Evolutionary conservation across 1,140 invertebrate genomes (phyloP).

Genomic region (Dinoponera quadriceps): DNA sequence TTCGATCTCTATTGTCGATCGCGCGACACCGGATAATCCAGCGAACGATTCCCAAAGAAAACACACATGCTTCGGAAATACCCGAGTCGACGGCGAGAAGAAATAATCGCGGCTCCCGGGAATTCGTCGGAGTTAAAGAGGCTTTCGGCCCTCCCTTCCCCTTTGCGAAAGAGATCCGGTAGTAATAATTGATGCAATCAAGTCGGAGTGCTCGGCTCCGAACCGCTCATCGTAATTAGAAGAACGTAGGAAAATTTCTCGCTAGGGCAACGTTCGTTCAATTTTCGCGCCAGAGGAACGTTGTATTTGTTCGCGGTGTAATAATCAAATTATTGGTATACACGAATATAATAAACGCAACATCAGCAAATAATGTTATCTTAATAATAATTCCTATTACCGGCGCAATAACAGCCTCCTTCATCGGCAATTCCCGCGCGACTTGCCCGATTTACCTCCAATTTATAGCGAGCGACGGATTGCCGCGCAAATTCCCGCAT

Average conservation of each 20-base stretch:
- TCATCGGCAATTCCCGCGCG: slow-evolving; percentile 11
- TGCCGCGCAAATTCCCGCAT: slow-evolving; percentile 44
- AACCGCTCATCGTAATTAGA: too few relatives aligned
- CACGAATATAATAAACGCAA: background rate
- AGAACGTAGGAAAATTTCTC: background rate
- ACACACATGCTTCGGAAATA: background rate
- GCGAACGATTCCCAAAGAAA: slow-evolving; percentile 12
- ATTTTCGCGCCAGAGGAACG: too few relatives aligned
- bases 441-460: slow-evolving; percentile 35
- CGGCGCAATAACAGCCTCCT: slow-evolving; percentile 8
- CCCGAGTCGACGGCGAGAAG: background rate
- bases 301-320: background rate
- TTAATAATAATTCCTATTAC: slow-evolving; percentile 5
- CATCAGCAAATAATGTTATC: background rate
- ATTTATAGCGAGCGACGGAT: slow-evolving; percentile 45
- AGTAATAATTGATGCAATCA: background rate
- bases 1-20: slow-evolving; percentile 34
- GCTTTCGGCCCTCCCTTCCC: background rate
- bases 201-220: background rate
- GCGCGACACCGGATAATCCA: slow-evolving; percentile 21
- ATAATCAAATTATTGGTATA: background rate
- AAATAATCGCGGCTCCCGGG: background rate
- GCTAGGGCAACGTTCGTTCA: background rate
- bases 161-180: background rate
- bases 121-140: background rate